Evolutionary conservation across 1,140 invertebrate species (phyloP).

Genomic region (Diprion similis): DNA sequence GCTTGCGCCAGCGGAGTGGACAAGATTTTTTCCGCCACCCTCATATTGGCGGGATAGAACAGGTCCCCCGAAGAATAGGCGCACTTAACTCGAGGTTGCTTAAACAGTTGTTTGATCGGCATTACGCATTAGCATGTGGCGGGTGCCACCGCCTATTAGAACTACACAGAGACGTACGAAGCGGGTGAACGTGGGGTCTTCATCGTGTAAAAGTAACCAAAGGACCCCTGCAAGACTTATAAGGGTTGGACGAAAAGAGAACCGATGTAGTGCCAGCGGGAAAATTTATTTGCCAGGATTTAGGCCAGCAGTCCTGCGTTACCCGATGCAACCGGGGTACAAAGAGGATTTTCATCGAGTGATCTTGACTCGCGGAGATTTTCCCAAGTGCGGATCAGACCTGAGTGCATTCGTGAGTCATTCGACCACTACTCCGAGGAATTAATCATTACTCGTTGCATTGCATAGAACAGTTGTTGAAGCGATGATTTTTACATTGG

Average conservation of each 20-base stretch:
- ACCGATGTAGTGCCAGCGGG: not conserved
- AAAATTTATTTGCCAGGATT: conserved; percentile 13
- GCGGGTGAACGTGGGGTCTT: not conserved
- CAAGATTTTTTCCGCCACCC: conserved; percentile 23
- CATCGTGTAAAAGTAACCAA: not conserved
- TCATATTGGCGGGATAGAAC: not conserved
- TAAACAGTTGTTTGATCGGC: conserved; percentile 61
- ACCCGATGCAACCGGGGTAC: not conserved
- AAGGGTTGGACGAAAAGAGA: not conserved
- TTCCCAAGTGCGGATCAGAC: conserved; percentile 1
- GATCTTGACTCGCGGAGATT: conserved; percentile 6
- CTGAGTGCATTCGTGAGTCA: not conserved
- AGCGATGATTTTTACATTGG: too few relatives aligned
- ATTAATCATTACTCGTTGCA: too few relatives aligned
- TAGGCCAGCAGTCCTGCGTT: not conserved
- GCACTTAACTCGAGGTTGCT: conserved; percentile 59
- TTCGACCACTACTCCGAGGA: not conserved
- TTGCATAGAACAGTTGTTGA: too few relatives aligned
- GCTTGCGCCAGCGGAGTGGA: conserved; percentile 9
- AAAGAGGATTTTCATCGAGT: conserved; percentile 17
- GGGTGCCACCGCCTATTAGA: conserved; percentile 56
- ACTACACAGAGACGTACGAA: conserved; percentile 14
- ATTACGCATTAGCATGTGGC: conserved; percentile 62
- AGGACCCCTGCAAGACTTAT: not conserved
- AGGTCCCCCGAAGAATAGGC: conserved; percentile 43